Percentiles rank a stretch among this genome's conserved stretches.
These are phyloP conservation scores for Morinoia aosen DNA, from an alignment of 2,888 invertebrate genomes.

Conservation along the genomic window DNA sequence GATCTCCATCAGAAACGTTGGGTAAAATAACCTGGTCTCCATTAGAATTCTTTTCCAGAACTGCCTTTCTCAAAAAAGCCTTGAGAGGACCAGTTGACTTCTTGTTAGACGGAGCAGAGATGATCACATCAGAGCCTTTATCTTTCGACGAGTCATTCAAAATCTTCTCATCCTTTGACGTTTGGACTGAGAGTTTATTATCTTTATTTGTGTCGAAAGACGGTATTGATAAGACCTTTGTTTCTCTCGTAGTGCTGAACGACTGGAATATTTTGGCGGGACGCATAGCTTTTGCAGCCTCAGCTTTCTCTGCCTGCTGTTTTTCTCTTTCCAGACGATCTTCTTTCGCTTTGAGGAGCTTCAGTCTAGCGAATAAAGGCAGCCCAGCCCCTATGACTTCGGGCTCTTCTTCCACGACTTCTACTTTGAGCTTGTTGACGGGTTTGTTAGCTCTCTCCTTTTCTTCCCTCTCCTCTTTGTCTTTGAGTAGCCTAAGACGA, in stretches of 20 bases:
- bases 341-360: conserved; percentile 73
- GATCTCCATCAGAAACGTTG: not conserved
- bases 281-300: not conserved
- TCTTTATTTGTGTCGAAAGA: conserved; percentile 3
- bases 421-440: conserved; percentile 16
- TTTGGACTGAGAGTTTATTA: not conserved
- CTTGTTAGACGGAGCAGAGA: not conserved
- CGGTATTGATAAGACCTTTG: not conserved
- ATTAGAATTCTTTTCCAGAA: conserved; percentile 40
- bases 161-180: conserved; percentile 19
- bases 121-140: not conserved
- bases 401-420: conserved; percentile 68
- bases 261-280: not conserved
- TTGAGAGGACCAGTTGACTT: not conserved
- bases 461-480: conserved; percentile 83
- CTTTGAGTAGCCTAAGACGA: conserved; percentile 83
- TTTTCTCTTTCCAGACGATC: conserved; percentile 61
- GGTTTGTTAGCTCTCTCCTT: conserved; percentile 69
- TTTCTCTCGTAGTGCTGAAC: conserved; percentile 14
- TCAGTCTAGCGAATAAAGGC: conserved; percentile 79
- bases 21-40: conserved; percentile 41
- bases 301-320: conserved; percentile 31
- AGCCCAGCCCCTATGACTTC: conserved; percentile 81
- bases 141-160: conserved; percentile 15
- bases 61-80: conserved; percentile 35